A percentile compares a stretch with the other conserved stretches of the same genome.
Conservation (phyloP, 1,140 invertebrate species). For the Manduca sexta region DNA sequence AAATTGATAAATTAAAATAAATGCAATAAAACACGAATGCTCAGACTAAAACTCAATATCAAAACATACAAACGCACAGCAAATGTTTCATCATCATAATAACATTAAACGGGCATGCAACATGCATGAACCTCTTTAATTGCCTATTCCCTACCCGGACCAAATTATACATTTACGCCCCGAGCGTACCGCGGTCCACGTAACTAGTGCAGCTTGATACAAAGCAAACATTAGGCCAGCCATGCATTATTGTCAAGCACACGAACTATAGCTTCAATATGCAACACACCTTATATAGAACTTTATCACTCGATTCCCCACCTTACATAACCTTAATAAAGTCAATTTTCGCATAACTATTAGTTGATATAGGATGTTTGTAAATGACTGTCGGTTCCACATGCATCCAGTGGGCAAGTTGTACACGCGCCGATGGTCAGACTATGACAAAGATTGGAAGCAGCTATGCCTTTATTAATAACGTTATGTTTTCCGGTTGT, state of each 20-base stretch:
- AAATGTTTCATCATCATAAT: too few species aligned
- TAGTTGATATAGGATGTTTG: background rate
- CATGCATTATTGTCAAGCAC: conserved; percentile 73
- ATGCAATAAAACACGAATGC: too few species aligned
- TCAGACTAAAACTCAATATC: too few species aligned
- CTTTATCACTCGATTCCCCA: conserved; percentile 12
- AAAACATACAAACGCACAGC: too few species aligned
- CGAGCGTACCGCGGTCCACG: conserved; percentile 56
- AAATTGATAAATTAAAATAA: too few species aligned
- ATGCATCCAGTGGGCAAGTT: conserved; percentile 60
- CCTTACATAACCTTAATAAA: conserved; percentile 7
- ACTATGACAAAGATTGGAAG: conserved; percentile 66
- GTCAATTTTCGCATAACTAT: conserved; percentile 4
- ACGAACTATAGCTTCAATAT: conserved; percentile 31
- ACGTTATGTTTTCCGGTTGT: conserved; percentile 44
- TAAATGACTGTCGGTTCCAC: conserved; percentile 14
- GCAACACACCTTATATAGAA: conserved; percentile 11
- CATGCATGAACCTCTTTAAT: conserved; percentile 67
- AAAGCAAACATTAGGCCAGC: conserved; percentile 70
- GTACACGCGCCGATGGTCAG: conserved; percentile 51
- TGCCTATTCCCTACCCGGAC: conserved; percentile 48
- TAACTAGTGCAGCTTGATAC: conserved; percentile 62
- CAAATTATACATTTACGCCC: conserved; percentile 69
- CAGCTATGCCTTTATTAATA: conserved; percentile 60
- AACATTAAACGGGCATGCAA: conserved; percentile 34